Conservation (phyloP, 92 coral and sea anemone species). For the Nematostella vectensis region DNA sequence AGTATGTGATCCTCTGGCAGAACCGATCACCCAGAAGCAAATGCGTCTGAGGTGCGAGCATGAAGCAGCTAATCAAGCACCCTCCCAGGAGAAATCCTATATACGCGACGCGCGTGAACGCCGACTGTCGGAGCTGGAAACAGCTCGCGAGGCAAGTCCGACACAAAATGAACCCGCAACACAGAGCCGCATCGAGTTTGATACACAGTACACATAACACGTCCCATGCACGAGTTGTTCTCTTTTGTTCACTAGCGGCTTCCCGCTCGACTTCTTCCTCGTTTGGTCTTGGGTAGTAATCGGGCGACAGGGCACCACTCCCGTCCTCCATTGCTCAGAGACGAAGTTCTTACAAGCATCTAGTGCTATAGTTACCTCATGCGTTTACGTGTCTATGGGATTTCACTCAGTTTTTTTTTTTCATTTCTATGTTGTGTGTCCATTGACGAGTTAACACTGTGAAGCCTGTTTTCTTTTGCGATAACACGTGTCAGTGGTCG, state of each 20-base stretch:
- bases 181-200: constrained; percentile 45
- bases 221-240: constrained; percentile 22
- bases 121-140: constrained; percentile 55
- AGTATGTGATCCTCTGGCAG: constrained; percentile 68
- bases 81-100: constrained; percentile 67
- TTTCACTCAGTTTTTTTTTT: background rate
- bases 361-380: too few species aligned
- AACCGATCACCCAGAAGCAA: constrained; percentile 49
- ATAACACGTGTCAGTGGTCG: constrained; percentile 62
- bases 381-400: too few species aligned
- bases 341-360: too few species aligned
- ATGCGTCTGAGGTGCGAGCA: constrained; percentile 72
- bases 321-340: constrained; percentile 21
- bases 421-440: background rate
- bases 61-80: constrained; percentile 56
- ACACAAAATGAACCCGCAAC: constrained; percentile 66
- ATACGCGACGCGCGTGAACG: constrained; percentile 70
- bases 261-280: constrained; percentile 4
- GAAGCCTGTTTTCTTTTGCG: background rate
- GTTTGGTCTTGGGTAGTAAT: constrained; percentile 18
- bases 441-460: background rate
- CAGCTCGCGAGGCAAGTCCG: constrained; percentile 39
- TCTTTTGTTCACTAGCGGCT: constrained; percentile 1
- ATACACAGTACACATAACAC: constrained; percentile 28
- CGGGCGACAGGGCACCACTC: constrained; percentile 22